Base-by-base conservation (phyloP, 2,888 invertebrate genomes). In the Archips xylosteana region DNA sequence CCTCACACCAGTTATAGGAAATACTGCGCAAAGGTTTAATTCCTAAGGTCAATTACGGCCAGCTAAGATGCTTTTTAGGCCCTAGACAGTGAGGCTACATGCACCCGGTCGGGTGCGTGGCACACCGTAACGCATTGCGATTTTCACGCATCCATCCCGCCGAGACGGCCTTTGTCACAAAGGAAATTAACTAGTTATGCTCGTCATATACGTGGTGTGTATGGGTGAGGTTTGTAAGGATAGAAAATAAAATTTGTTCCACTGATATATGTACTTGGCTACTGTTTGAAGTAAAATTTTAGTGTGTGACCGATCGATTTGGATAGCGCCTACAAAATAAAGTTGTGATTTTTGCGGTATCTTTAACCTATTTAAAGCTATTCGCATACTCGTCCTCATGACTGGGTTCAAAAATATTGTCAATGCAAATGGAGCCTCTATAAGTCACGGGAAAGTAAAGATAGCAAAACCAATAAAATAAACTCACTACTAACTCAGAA, bases 101-200 rank as follows among this genome's bases (percentile, higher is more conserved):
- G 75, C 77, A 76, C 80, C 82, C 82, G 79, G 83, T 74, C 86
- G 79, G 85, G 87, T 88, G 90, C 88, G 85, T 86, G 92, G 90
- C 88, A 86, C 86, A 92, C 89, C 94, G 94, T 92, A 91, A 91
- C 94, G 91, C 79, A 94, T 94, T 82, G 93, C 94, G 91, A 94
- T 94, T 94, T 94, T 87, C 94, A 94, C 94, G 94, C 94, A 93
- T 91, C 92, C 92, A 93, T 93, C 93, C 91, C 84, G 90, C 87
- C 87, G 89, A 86, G 87, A 86, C 87, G 89, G 92, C 90, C 89
- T 92, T 92, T 94, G 94, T 94, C 92, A 93, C 94, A 93, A 92
- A 94, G 94, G 94, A 94, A 94, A 94, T 94, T 94, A 94, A 94
- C 94, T 94, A 94, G 93, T 92, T 92, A 89, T 89, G 87, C 81